phyloP scores from a whole-genome alignment of 1,140 invertebrate species.

The Ceratina australensis region DNA sequence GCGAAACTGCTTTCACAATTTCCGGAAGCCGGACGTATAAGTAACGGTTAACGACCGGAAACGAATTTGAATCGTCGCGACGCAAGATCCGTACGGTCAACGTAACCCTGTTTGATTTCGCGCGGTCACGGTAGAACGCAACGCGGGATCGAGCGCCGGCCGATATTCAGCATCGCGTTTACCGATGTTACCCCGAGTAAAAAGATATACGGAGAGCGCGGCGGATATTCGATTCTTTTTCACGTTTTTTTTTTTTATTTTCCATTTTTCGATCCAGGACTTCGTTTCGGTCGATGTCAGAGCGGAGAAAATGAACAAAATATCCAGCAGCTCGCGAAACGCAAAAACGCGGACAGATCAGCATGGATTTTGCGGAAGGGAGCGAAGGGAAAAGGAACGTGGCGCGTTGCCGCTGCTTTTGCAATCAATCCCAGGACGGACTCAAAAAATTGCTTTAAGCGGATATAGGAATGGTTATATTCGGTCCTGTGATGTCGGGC shows the following conservation, averaged over 20 bases:
- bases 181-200: background rate
- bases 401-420: background rate
- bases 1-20: background rate
- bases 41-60: background rate
- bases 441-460: conserved; percentile 52
- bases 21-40: background rate
- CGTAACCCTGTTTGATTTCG: background rate
- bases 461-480: conserved; percentile 36
- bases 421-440: conserved; percentile 8
- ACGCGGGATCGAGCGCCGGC: background rate
- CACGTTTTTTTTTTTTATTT: no score
- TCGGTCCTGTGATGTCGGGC: conserved; percentile 17
- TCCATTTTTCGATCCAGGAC: background rate
- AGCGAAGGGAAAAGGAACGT: background rate
- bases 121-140: background rate
- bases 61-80: conserved; percentile 12
- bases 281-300: conserved; percentile 15
- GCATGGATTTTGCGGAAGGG: conserved; percentile 12
- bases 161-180: conserved; percentile 7
- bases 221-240: background rate
- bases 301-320: conserved; percentile 7
- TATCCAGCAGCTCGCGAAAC: conserved; percentile 9
- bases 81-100: background rate
- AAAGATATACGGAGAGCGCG: background rate
- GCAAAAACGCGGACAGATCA: conserved; percentile 12